phyloP scores from a whole-genome alignment of 1,140 invertebrate species.

The Drosophila neocordata region DNA sequence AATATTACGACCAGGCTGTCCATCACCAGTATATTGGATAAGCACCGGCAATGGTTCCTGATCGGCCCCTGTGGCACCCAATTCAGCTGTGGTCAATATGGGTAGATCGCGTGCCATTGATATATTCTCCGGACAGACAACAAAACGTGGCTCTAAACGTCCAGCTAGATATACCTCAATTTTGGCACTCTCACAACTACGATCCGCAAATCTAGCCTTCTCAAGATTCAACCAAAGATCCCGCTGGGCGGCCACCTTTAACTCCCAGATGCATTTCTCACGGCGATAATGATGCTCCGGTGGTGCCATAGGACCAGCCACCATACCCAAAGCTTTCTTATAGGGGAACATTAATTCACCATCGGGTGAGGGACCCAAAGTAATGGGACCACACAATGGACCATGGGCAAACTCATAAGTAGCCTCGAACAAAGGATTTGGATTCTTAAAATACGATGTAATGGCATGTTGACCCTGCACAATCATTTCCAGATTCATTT shows the following conservation, averaged over 20 bases:
- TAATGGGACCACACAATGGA: constrained; percentile 92
- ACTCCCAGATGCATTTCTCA: constrained; percentile 94
- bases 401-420: constrained; percentile 94
- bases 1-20: constrained; percentile 88
- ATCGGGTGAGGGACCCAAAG: constrained; percentile 89
- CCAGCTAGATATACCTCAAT: constrained; percentile 91
- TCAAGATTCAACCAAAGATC: constrained; percentile 94
- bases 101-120: constrained; percentile 90
- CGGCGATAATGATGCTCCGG: constrained; percentile 84
- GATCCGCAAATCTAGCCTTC: constrained; percentile 91
- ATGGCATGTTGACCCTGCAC: constrained; percentile 92
- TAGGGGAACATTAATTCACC: constrained; percentile 93
- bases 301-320: constrained; percentile 73
- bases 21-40: constrained; percentile 87
- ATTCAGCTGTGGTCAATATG: constrained; percentile 89
- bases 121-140: constrained; percentile 92
- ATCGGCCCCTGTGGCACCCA: constrained; percentile 86
- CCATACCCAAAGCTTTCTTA: constrained; percentile 89
- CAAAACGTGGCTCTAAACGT: constrained; percentile 87
- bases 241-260: constrained; percentile 90
- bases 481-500: constrained; percentile 90
- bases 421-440: constrained; percentile 91
- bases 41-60: constrained; percentile 86
- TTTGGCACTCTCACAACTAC: constrained; percentile 91
- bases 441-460: constrained; percentile 93